A percentile compares a stretch with the other conserved stretches of the same genome.
Conservation (phyloP, 2,113 vertebrate genomes). For the Pluvialis apricaria region DNA sequence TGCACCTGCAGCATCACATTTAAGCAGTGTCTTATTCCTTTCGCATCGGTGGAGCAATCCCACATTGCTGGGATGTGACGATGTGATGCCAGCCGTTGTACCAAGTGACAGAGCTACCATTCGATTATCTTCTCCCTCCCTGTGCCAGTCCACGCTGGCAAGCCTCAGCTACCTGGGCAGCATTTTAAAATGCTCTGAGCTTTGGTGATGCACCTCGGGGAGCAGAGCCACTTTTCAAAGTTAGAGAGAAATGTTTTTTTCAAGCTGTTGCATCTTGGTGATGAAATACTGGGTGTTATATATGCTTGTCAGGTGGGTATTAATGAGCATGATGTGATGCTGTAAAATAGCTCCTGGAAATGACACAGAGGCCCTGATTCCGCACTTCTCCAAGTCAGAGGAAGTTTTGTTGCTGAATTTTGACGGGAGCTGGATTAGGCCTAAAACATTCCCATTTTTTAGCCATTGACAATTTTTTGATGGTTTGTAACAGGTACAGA, state of each 20-base stretch:
- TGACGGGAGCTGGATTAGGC: background rate
- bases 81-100: background rate
- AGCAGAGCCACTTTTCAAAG: background rate
- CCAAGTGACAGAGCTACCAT: background rate
- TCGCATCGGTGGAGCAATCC: background rate
- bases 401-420: background rate
- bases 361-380: background rate
- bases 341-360: background rate
- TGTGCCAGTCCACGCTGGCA: background rate
- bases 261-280: background rate
- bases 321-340: background rate
- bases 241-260: background rate
- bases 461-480: background rate
- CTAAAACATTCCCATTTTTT: background rate
- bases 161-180: background rate
- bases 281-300: background rate
- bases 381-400: background rate
- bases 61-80: fast-evolving
- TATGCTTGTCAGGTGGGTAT: background rate
- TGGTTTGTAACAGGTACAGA: background rate
- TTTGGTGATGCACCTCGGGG: background rate
- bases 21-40: background rate
- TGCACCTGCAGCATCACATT: background rate
- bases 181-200: background rate
- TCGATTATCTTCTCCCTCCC: background rate